Evolutionary conservation across 2,113 vertebrate species (phyloP), one percentile per base, ranked within the genome.

Genomic region (Craseonycteris thonglongyai): DNA sequence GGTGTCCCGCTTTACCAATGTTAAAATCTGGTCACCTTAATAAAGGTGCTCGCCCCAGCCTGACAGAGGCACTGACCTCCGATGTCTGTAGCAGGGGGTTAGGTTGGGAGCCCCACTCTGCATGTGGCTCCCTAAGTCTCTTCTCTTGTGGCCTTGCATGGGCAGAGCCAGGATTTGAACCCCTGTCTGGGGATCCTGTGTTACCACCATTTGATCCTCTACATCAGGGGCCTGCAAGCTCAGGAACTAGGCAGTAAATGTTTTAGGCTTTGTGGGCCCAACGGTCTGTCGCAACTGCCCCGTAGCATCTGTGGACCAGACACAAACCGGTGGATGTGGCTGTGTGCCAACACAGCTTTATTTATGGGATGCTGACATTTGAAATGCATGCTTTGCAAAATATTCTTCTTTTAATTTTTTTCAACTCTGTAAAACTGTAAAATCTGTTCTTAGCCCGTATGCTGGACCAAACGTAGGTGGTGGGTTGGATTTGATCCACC

Each of bases 151-250:
- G 61, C 81, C 45, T 4, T 5, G 35, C 11, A 0, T 7, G 11
- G 22, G 24, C 89, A 66, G 33, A 54, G n/a, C 6, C 11, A 16
- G 72, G 21, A 10, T 58, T 11, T 26, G 68, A 38, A 49, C 42
- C 19, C 18, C 11, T 12, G 26, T 38, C 56, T 10, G 11, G 51
- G 45, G 86, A 13, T 14, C 47, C 28, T 33, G 30, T 40, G 38
- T 35, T 15, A 30, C 24, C 1, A 26, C 35, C 7, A 1, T 35
- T 26, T 26, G 61, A 35, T 56, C 30, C 30, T 40, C 51, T 18
- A 0, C 0, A 0, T 28, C n/a, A 4, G 45, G 33, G 35, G 12
- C 69, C 0, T 1, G 28, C 58, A n/a, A 42, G 2, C 45, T 4
- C 24, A 56, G 9, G 6, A 24, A 21, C 26, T 65, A 22, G 82